Evolutionary conservation across 2,888 invertebrate species (phyloP), one percentile per base, ranked within the genome.

Genomic region (Hofmannophila pseudospretella): DNA sequence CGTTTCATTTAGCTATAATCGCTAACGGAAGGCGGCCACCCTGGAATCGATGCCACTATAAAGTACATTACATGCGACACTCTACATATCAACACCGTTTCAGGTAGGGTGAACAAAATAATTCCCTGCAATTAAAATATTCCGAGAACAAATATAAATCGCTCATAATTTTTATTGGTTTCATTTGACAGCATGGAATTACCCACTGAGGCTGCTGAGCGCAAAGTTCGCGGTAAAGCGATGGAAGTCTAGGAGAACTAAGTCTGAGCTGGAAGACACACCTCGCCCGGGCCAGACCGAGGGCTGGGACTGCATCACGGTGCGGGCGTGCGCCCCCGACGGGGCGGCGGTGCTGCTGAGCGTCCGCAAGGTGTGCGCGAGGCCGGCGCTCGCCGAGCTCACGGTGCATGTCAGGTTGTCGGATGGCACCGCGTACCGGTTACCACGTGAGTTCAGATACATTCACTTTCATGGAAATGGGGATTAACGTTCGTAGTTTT

Each of bases 261-360:
- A 60, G 36, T 32, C 43, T 1, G 39, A 49, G 26, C 37, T 66
- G 1, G 64, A 67, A 36, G 70, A 85, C 42, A 58, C 58, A 2
- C 71, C 80, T 3, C 57, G 48, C 0, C 33, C 51, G 1, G 49
- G 52, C n/a, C 62, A 62, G 36, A 40, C 44, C 7, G 65, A 70
- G 4, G 82, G 79, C 2, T 73, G 67, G 64, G 87, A 88, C 46
- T 55, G 58, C 32, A 52, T 84, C 9, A 63, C 73, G 5, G 71
- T 93, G 34, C 88, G 88, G 29, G 89, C 90, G 0, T 65, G 81
- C 0, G 88, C 90, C 32, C 76, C 88, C 27, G 84, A 90, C 9
- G 91, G 91, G 0, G 86, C 89, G 32, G 75, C 82, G 0, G 12
- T 93, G 0, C 65, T 88, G 4, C 47, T 91, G 8, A 82, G 81